phyloP scores from a whole-genome alignment of 2,113 vertebrate genomes.

The Chaetodon auriga region DNA sequence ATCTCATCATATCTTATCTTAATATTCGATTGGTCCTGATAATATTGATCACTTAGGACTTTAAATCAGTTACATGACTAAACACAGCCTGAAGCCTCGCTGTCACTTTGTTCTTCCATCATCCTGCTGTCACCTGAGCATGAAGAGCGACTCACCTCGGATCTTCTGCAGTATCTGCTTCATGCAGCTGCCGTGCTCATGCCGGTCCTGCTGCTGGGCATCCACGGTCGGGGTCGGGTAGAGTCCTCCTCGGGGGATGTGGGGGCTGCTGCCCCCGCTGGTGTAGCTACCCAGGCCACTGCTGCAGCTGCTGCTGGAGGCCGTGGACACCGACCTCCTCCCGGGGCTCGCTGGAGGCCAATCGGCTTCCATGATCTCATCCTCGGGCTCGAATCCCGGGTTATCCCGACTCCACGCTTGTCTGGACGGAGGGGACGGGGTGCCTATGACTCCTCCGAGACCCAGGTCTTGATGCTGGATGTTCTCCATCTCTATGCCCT shows the following conservation, averaged over 20 bases:
- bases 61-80: not conserved
- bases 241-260: conserved; percentile 74
- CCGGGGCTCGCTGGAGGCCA: conserved; percentile 87
- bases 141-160: conserved; percentile 70
- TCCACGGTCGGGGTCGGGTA: conserved; percentile 82
- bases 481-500: conserved; percentile 86
- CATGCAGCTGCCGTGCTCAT: conserved; percentile 82
- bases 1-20: no score
- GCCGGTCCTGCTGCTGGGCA: conserved; percentile 75
- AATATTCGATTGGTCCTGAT: not conserved
- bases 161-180: conserved; percentile 84
- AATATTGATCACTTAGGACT: not conserved
- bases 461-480: conserved; percentile 82
- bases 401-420: conserved; percentile 97
- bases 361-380: conserved; percentile 90
- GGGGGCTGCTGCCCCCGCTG: conserved; percentile 71
- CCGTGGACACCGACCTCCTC: conserved; percentile 84
- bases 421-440: conserved; percentile 89
- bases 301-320: conserved; percentile 85
- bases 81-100: not conserved
- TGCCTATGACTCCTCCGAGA: conserved; percentile 80
- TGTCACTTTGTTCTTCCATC: not conserved
- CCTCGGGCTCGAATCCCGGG: conserved; percentile 93
- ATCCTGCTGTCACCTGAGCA: not conserved
- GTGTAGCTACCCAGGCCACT: conserved; percentile 81